Base-by-base conservation (phyloP, 2,888 invertebrate species). In the Melieria omissa region DNA sequence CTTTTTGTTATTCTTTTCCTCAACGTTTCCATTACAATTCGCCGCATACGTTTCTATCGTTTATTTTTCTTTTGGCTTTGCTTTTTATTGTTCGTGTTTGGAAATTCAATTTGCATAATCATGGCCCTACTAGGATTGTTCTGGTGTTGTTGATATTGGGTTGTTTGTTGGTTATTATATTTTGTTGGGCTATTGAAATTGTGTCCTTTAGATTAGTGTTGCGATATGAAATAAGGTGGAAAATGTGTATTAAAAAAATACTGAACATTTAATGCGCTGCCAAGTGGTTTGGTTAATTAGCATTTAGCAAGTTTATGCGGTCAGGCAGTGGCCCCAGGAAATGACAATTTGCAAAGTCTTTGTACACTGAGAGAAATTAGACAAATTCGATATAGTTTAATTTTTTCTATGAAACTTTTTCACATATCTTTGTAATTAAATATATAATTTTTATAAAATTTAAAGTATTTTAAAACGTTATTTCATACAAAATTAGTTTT, bases 201-300 rank as follows among this genome's bases (percentile, higher is more conserved):
- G 47, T 63, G 45, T 41, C 6, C n/a, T n/a, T 44, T 61, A 16
- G 61, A 61, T 61, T 61, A 7, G 14, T 45, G 61, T 61, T 61
- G 44, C 42, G 61, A 61, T 61, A 61, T 61, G n/a, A 6, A 44
- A 5, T n/a, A 10, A 9, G 12, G 41, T 10, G n/a, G 12, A 0
- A 10, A 42, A 44, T 44, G 41, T 41, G n/a, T n/a, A 14, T 4
- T 3, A 54, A 7, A 6, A 54, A 54, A 54, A 7, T 14, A 7
- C 7, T 54, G 16, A 54, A 16, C 16, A 29, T 47, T 12, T 65
- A 54, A 54, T 52, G 9, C 16, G 7, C 42, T 52, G 64, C 42
- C 44, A 64, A 64, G 64, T 52, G 64, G 64, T 52, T n/a, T 54
- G 54, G 12, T 54, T 65, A 45, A 54, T 65, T 65, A 65, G 54